Evolutionary conservation across 1,140 invertebrate species (phyloP).

Genomic region (Ruditapes philippinarum): DNA sequence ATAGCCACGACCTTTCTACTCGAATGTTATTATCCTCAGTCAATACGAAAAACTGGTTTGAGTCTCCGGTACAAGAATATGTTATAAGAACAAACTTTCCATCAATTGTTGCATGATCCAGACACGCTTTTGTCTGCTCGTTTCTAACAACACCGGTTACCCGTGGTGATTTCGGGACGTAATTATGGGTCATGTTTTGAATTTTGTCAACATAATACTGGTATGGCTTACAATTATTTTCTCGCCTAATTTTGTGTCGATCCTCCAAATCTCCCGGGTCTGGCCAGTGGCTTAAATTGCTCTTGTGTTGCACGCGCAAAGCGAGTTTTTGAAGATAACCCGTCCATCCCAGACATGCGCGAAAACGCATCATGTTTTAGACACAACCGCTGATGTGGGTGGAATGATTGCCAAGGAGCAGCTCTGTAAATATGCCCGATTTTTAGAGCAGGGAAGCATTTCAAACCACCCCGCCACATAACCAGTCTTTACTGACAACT

Average conservation of each 20-base stretch:
- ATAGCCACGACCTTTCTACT: slow-evolving; percentile 6
- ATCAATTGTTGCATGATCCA: slow-evolving; percentile 10
- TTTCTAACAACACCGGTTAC: slow-evolving; percentile 5
- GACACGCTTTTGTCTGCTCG: not conserved
- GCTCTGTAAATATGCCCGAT: slow-evolving; percentile 92
- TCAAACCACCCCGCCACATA: slow-evolving; percentile 97
- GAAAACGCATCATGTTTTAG: slow-evolving; percentile 21
- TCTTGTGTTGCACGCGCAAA: not conserved
- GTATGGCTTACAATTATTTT: slow-evolving; percentile 51
- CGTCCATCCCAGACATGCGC: slow-evolving; percentile 13
- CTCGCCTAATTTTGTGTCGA: slow-evolving; percentile 1
- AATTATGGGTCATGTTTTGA: not conserved
- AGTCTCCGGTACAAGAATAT: not conserved
- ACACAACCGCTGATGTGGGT: not conserved
- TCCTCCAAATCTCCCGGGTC: slow-evolving; percentile 6
- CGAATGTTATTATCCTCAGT: slow-evolving; percentile 18
- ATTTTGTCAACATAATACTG: slow-evolving; percentile 47
- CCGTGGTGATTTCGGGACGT: not conserved
- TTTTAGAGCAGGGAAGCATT: slow-evolving; percentile 97
- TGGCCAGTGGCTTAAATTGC: not conserved
- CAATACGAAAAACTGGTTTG: slow-evolving; percentile 41
- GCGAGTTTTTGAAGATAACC: not conserved
- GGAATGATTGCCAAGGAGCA: slow-evolving; percentile 15
- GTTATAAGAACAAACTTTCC: not conserved
- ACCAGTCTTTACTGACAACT: slow-evolving; percentile 99